These are phyloP conservation scores for Diadema setosum DNA, from an alignment of 35 echinoderm and acorn worm genomes.

Conservation along the genomic window DNA sequence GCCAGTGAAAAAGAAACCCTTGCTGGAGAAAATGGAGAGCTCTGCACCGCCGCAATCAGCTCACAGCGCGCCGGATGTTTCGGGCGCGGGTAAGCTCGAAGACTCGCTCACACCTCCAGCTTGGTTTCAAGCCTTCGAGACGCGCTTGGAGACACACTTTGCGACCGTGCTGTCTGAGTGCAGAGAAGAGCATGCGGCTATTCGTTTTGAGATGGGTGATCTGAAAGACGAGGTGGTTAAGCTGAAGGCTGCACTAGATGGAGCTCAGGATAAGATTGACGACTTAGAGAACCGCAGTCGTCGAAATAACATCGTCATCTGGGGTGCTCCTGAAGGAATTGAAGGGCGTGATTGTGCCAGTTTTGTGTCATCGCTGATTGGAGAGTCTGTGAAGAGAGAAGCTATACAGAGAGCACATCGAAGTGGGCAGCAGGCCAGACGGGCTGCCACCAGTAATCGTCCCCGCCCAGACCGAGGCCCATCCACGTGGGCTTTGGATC, in stretches of 20 bases:
- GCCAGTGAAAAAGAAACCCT: too few relatives aligned
- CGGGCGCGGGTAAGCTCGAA: background rate
- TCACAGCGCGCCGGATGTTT: background rate
- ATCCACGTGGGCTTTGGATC: too few relatives aligned
- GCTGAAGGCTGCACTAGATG: background rate
- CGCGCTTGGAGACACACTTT: background rate
- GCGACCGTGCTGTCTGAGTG: background rate
- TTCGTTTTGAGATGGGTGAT: background rate
- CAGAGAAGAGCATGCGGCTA: background rate
- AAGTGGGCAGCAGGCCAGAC: too few relatives aligned
- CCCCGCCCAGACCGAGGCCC: too few relatives aligned
- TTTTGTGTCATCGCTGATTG: too few relatives aligned
- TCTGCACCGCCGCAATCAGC: background rate
- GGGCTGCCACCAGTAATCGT: too few relatives aligned
- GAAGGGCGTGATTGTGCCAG: background rate
- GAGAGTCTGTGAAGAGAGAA: too few relatives aligned
- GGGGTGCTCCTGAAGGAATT: background rate
- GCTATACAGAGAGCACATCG: too few relatives aligned
- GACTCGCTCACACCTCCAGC: background rate
- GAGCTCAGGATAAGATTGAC: background rate
- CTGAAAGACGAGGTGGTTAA: background rate
- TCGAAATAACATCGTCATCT: slow-evolving; percentile 19
- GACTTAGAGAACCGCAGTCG: background rate
- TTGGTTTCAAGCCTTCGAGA: background rate
- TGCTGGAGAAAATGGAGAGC: too few relatives aligned